Evolutionary conservation across 2,888 invertebrate species (phyloP).

Genomic region (Meganola albula): DNA sequence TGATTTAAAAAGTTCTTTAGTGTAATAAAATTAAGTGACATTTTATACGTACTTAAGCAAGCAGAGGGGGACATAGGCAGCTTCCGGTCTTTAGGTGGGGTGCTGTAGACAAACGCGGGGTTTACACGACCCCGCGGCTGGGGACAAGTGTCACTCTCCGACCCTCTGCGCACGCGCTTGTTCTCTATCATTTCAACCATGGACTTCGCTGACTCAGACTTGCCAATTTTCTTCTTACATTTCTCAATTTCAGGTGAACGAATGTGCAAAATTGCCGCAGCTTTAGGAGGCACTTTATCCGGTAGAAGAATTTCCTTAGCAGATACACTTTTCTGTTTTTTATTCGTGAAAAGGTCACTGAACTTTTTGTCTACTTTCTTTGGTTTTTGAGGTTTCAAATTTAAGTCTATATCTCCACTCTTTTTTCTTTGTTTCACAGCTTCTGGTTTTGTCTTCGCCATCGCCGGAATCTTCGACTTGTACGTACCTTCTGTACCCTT

Average conservation of each 20-base stretch:
- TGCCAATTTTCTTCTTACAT: conserved; percentile 57
- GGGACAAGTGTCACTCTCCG: conserved; percentile 64
- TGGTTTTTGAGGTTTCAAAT: conserved; percentile 55
- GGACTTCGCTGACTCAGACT: conserved; percentile 61
- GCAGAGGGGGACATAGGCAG: conserved; percentile 64
- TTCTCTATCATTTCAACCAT: conserved; percentile 47
- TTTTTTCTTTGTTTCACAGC: conserved; percentile 51
- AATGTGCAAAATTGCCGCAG: conserved; percentile 79
- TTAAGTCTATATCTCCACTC: conserved; percentile 65
- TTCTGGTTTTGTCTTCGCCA: conserved; percentile 63
- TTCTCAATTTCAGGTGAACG: conserved; percentile 62
- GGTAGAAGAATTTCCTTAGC: conserved; percentile 68
- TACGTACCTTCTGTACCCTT: conserved; percentile 69
- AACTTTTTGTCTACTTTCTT: conserved; percentile 69
- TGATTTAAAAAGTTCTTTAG: no score
- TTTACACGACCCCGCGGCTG: conserved; percentile 61
- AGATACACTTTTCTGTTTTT: conserved; percentile 63
- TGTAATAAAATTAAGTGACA: background rate
- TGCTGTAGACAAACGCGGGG: conserved; percentile 71
- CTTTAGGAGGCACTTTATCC: conserved; percentile 78
- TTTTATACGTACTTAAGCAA: conserved; percentile 62
- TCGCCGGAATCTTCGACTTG: conserved; percentile 64
- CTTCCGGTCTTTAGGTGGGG: conserved; percentile 70
- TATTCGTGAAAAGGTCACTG: conserved; percentile 67
- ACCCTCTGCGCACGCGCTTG: conserved; percentile 58